Conservation (phyloP, 2,797 vertebrate species). For the Sebastolobus altivelis region DNA sequence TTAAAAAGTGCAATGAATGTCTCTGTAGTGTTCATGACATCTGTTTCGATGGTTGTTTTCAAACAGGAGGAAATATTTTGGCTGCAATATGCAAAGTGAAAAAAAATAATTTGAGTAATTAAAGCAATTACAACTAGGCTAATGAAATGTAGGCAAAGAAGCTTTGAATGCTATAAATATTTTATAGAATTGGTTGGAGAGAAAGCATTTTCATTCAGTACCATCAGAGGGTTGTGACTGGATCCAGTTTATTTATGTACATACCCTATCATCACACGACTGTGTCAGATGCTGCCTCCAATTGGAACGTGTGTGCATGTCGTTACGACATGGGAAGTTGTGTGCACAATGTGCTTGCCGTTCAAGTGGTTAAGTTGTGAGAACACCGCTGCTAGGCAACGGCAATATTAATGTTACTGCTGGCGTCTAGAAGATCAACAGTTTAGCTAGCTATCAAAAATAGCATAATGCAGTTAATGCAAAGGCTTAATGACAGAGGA, state of each 20-base stretch:
- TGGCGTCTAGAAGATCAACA: no score
- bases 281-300: background rate
- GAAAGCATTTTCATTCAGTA: background rate
- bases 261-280: background rate
- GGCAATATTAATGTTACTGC: no score
- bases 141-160: slow-evolving; percentile 5
- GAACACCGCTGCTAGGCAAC: no score
- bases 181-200: slow-evolving; percentile 14
- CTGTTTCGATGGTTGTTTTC: background rate
- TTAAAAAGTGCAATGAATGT: background rate
- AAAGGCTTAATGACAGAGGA: no score
- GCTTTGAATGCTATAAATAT: slow-evolving; percentile 18
- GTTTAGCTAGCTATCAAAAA: no score
- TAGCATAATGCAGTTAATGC: no score
- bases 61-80: background rate
- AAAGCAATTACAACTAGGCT: background rate
- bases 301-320: no score
- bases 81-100: slow-evolving; percentile 8
- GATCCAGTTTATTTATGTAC: background rate
- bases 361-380: no score
- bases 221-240: background rate
- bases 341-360: no score
- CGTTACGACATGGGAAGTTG: no score
- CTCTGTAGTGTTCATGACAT: background rate
- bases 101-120: background rate